phyloP scores from a whole-genome alignment of 2,113 vertebrate genomes.

The Gymnarchus niloticus region DNA sequence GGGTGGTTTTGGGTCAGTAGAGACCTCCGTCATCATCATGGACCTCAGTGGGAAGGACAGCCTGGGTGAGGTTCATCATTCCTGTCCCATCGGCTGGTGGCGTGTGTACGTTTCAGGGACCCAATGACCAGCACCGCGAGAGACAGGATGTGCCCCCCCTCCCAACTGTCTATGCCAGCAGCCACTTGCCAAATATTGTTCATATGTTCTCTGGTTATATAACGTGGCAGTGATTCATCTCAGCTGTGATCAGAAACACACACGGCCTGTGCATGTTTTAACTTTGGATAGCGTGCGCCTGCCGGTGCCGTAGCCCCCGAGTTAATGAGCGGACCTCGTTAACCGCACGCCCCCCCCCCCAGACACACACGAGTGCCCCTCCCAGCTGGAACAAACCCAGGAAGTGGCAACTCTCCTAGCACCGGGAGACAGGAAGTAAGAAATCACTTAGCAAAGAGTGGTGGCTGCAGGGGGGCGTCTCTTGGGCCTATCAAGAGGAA shows the following conservation, averaged over 20 bases:
- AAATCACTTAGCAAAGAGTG: slow-evolving; percentile 23
- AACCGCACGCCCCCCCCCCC: neutral
- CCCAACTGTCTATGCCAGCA: neutral
- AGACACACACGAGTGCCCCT: neutral
- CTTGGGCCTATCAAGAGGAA: slow-evolving; percentile 26
- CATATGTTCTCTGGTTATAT: neutral
- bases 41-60: no score
- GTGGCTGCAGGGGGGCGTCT: neutral
- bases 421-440: slow-evolving; percentile 35
- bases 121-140: no score
- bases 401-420: slow-evolving; percentile 24
- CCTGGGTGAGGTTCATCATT: no score
- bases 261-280: neutral
- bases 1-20: neutral
- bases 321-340: neutral
- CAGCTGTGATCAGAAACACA: neutral
- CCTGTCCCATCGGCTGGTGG: no score
- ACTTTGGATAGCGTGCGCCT: neutral
- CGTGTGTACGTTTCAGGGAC: neutral
- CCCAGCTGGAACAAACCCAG: slow-evolving; percentile 38
- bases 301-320: neutral
- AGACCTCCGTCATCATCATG: neutral
- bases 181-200: neutral
- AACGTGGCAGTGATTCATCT: neutral
- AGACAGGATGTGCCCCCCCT: no score